phyloP scores from a whole-genome alignment of 2,888 invertebrate species.

The Proisotoma minuta region DNA sequence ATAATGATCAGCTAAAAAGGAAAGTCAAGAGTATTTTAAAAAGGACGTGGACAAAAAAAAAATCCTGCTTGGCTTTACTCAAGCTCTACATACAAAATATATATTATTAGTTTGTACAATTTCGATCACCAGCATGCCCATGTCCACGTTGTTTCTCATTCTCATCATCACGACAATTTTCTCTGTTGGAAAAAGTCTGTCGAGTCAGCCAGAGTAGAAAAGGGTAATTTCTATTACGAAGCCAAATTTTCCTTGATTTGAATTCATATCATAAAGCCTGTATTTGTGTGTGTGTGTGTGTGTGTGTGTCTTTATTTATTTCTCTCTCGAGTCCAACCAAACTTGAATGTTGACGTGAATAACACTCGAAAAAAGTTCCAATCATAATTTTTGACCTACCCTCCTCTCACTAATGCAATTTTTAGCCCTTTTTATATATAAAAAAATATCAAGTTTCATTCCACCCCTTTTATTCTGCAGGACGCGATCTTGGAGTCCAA shows the following conservation, averaged over 20 bases:
- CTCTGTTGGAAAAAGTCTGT: slow-evolving; percentile 1
- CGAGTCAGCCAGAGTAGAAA: not conserved
- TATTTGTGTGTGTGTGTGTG: too few relatives aligned
- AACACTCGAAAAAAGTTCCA: slow-evolving; percentile 33
- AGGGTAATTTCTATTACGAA: slow-evolving; percentile 45
- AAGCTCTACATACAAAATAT: too few relatives aligned
- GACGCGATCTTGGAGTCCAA: slow-evolving; percentile 9
- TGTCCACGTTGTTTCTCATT: not conserved
- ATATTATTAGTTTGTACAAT: not conserved
- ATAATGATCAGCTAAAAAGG: too few relatives aligned
- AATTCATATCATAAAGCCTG: slow-evolving; percentile 46
- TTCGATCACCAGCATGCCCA: not conserved
- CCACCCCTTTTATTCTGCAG: slow-evolving; percentile 22
- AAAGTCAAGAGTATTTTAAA: too few relatives aligned
- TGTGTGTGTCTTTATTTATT: slow-evolving; percentile 46
- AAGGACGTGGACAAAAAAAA: too few relatives aligned
- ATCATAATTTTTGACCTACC: slow-evolving; percentile 42
- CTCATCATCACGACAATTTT: not conserved
- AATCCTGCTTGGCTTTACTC: too few relatives aligned
- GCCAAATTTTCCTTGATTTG: slow-evolving; percentile 47
- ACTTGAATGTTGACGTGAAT: slow-evolving; percentile 43
- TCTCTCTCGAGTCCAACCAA: slow-evolving; percentile 43
- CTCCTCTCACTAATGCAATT: slow-evolving; percentile 36
- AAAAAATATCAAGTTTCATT: slow-evolving; percentile 41
- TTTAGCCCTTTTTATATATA: slow-evolving; percentile 37